Evolutionary conservation across 92 coral and sea anemone genomes (phyloP).

Genomic region (Palythoa heliodiscus): DNA sequence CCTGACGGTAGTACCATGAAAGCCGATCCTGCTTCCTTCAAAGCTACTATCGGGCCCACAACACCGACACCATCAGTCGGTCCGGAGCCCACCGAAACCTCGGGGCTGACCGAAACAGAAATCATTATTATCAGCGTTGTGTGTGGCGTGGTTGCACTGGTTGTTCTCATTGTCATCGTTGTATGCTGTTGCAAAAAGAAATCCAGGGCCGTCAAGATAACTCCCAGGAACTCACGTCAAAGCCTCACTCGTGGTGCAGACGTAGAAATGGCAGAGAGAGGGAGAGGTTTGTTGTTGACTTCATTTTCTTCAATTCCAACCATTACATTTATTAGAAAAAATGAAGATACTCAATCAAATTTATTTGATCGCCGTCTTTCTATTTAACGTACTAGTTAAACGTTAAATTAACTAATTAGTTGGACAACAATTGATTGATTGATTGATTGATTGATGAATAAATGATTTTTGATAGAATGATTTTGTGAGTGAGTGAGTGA

Average conservation of each 20-base stretch:
- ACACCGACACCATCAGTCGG: conserved; percentile 11
- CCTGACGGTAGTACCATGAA: conserved; percentile 52
- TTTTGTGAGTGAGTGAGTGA: too few species aligned
- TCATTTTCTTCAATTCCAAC: not conserved
- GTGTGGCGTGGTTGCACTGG: conserved; percentile 53
- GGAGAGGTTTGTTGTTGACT: conserved; percentile 18
- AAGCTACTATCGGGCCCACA: not conserved
- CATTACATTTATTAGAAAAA: too few species aligned
- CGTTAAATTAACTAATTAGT: too few species aligned
- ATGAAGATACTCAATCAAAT: too few species aligned
- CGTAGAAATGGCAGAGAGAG: conserved; percentile 67
- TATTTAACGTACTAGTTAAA: too few species aligned
- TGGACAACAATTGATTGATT: too few species aligned
- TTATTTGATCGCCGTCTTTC: too few species aligned
- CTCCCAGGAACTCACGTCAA: conserved; percentile 49
- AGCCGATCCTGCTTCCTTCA: conserved; percentile 65
- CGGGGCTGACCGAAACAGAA: conserved; percentile 56
- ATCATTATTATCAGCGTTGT: conserved; percentile 71
- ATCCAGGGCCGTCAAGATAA: conserved; percentile 38
- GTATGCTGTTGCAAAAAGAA: conserved; percentile 59
- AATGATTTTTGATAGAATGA: too few species aligned
- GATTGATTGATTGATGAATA: too few species aligned
- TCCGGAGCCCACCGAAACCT: conserved; percentile 34
- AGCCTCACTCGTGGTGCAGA: conserved; percentile 11
- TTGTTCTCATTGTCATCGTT: conserved; percentile 51